A percentile compares a stretch with the other conserved stretches of the same genome.
Conservation (phyloP, 1,140 invertebrate genomes). For the Pseudomyrmex flavicornis region DNA sequence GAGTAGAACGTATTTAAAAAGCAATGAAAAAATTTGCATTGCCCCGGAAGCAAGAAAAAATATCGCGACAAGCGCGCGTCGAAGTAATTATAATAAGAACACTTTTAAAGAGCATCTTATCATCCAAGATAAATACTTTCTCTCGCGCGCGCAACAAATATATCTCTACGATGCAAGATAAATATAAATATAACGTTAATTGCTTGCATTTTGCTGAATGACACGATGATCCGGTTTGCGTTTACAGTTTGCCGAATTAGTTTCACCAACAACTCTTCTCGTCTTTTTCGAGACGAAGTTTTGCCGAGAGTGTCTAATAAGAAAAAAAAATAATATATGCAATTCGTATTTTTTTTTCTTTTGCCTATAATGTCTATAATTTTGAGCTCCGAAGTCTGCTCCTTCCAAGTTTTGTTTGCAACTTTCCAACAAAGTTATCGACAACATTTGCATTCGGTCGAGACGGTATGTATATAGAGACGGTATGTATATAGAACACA, state of each 20-base stretch:
- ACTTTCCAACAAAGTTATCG: constrained; percentile 19
- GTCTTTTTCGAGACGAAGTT: neutral
- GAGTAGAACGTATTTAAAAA: too few species aligned
- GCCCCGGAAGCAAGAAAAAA: constrained; percentile 24
- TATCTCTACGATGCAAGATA: constrained; percentile 4
- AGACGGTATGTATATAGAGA: too few species aligned
- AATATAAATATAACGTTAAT: constrained; percentile 49
- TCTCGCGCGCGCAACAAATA: constrained; percentile 37
- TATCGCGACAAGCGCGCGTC: constrained; percentile 22
- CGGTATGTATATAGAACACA: too few species aligned
- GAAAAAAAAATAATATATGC: constrained; percentile 17
- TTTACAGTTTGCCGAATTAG: neutral
- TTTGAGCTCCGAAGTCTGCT: constrained; percentile 11
- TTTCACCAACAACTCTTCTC: neutral
- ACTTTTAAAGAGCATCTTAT: constrained; percentile 38
- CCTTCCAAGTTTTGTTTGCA: constrained; percentile 34
- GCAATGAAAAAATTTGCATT: neutral
- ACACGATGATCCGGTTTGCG: constrained; percentile 30
- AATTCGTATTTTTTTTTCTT: neutral
- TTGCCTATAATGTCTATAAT: constrained; percentile 21
- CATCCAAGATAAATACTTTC: constrained; percentile 19
- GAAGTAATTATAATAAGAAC: constrained; percentile 45
- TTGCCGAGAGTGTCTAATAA: neutral
- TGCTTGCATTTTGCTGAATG: constrained; percentile 50
- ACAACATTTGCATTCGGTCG: constrained; percentile 34